A percentile compares a stretch with the other conserved stretches of the same genome.
Conservation (phyloP, 2,113 vertebrate species). For the Malurus melanocephalus region DNA sequence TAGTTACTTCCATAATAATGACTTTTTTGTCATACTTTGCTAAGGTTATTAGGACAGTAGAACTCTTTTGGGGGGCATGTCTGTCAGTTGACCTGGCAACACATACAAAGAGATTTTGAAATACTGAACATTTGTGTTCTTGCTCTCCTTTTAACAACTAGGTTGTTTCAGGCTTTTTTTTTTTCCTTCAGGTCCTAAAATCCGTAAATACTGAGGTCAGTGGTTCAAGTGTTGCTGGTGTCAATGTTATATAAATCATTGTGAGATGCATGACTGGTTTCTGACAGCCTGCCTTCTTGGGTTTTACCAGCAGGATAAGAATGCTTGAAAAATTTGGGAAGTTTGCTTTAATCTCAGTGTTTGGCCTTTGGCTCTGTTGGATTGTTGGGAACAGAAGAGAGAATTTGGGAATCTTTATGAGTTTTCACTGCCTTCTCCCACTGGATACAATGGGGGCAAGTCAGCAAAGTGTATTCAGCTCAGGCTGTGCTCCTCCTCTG, state of each 20-base stretch:
- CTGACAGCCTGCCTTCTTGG: not conserved
- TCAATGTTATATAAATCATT: not conserved
- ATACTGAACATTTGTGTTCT: not conserved
- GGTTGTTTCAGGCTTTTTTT: not conserved
- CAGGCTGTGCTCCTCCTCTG: not conserved
- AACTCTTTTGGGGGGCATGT: not conserved
- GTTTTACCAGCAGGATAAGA: not conserved
- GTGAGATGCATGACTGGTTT: not conserved
- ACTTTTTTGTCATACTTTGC: not conserved
- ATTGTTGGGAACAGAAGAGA: not conserved
- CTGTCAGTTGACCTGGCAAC: not conserved
- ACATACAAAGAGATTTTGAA: not conserved
- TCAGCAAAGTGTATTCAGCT: accelerated
- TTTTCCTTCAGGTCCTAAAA: not conserved
- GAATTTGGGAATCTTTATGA: not conserved
- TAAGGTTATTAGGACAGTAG: not conserved
- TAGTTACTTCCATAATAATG: not conserved
- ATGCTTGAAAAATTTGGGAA: not conserved
- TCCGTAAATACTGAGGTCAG: not conserved
- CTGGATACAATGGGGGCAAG: accelerated
- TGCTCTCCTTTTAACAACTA: not conserved
- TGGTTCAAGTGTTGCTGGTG: not conserved
- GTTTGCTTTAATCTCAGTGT: not conserved
- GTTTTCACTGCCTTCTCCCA: not conserved
- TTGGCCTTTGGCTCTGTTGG: not conserved